A percentile compares a stretch with the other conserved stretches of the same genome.
Conservation (phyloP, 2,797 vertebrate genomes). For the Cryptoprocta ferox region DNA sequence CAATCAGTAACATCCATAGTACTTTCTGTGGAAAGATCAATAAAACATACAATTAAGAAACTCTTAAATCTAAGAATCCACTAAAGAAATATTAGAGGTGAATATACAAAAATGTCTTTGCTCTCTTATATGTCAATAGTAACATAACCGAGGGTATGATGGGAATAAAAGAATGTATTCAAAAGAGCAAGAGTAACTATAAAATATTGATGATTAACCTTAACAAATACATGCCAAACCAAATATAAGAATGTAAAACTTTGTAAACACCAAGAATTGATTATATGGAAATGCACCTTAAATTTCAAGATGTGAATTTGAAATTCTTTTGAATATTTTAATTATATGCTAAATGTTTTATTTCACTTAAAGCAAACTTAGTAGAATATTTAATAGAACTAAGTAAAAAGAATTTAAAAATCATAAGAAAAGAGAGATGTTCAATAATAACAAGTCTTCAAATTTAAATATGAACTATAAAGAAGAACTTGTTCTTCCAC, state of each 20-base stretch:
- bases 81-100: background rate
- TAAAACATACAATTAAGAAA: background rate
- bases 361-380: background rate
- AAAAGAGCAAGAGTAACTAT: background rate
- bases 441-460: background rate
- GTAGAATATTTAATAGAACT: background rate
- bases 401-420: background rate
- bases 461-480: background rate
- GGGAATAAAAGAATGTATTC: background rate
- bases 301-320: background rate
- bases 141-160: background rate
- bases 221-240: slow-evolving; percentile 15
- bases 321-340: background rate
- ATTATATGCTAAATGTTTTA: background rate
- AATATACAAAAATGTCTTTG: background rate
- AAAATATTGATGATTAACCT: background rate
- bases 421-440: background rate
- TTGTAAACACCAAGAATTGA: background rate
- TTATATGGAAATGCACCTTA: background rate
- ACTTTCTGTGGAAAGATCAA: background rate
- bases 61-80: background rate
- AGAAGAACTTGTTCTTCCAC: background rate
- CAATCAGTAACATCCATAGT: background rate
- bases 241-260: background rate
- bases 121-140: background rate